A percentile compares a stretch with the other conserved stretches of the same genome.
Conservation (phyloP, 2,113 vertebrate species). For the Cyanoderma ruficeps region DNA sequence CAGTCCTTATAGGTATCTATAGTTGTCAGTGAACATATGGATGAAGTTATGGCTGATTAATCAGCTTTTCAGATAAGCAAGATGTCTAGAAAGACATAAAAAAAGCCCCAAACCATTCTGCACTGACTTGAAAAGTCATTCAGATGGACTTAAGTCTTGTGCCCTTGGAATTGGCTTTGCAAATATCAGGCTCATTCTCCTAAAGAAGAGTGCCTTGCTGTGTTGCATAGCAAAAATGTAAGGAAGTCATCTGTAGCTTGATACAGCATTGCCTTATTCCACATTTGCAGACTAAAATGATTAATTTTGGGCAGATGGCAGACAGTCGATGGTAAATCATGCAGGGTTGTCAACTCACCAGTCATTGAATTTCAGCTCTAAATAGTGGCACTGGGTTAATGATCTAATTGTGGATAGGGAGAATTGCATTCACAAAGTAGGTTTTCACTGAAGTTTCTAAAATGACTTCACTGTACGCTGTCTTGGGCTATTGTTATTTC, state of each 20-base stretch:
- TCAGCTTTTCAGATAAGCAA: background rate
- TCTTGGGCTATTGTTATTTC: slow-evolving; percentile 22
- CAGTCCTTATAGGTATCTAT: background rate
- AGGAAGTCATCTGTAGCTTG: background rate
- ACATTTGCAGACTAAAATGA: background rate
- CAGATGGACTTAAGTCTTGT: background rate
- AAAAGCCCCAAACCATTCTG: background rate
- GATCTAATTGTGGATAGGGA: background rate
- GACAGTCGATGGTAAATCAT: slow-evolving; percentile 11
- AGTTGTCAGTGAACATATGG: background rate
- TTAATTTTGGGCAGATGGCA: slow-evolving; percentile 37
- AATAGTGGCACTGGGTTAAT: background rate
- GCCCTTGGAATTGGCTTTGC: background rate
- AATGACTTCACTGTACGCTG: background rate
- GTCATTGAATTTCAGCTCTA: background rate
- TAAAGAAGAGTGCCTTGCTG: background rate
- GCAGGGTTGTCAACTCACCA: background rate
- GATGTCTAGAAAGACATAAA: background rate
- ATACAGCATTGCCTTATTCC: background rate
- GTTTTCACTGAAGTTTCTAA: slow-evolving; percentile 25
- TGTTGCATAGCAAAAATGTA: background rate
- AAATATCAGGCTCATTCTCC: background rate
- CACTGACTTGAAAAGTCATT: background rate
- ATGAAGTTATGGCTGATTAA: background rate
- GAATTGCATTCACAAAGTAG: background rate